Base-by-base conservation (phyloP, 2,888 invertebrate species). In the Eupithecia pulchellata region DNA sequence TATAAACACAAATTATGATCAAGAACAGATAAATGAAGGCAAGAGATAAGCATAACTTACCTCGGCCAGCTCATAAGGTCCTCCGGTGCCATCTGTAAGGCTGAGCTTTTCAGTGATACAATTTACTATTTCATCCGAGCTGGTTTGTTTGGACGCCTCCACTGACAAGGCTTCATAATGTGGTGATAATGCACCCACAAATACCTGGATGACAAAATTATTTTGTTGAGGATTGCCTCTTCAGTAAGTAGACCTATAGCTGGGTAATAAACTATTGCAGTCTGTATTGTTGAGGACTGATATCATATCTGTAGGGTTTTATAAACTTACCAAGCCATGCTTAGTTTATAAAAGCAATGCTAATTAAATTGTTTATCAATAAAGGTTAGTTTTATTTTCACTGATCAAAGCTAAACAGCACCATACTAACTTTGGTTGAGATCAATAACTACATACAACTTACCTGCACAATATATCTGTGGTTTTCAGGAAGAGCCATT, bases 101-200 rank as follows among this genome's bases (percentile, higher is more conserved):
- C 90, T 93, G 62, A 94, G 92, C 81, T 94, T 94, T 83, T 98
- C 97, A 75, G 97, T 97, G 79, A 98, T 98, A 88, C 98, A 98
- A 79, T 97, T 96, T 72, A 98, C 98, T 83, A 98, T 97, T 93
- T 98, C 98, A 82, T 98, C 97, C 0, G 98, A 97, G 79, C 98
- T 98, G 72, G 98, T 98, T 89, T 98, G 97, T 87, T 98, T 98
- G 79, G 98, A 98, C 70, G 98, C 98, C 91, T 98, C 98, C 79
- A 98, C 97, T 69, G 97, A 97, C 77, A 98, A 95, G 77, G 98
- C 97, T 93, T 98, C 98, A 94, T 97, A 98, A 90, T 97, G 97
- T 82, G 96, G 96, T 82, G 97, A 97, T 84, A 98, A 95, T 80
- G 97, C 97, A 82, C 98, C 98, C 89, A 98, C 98, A 95, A 97